Base-by-base conservation (phyloP, 2,888 invertebrate genomes). In the Drosophila ezoana region DNA sequence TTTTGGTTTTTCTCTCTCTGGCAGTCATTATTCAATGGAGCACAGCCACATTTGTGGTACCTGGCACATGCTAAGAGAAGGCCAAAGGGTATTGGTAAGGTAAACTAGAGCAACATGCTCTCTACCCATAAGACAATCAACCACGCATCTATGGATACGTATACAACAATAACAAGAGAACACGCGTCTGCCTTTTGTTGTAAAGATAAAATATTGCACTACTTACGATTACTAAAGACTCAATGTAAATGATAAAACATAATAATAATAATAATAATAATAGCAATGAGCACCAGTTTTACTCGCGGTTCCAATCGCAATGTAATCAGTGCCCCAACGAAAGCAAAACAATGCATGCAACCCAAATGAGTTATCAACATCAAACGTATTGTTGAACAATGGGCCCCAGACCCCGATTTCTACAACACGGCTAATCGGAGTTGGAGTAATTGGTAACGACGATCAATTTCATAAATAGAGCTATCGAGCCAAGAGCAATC, bases 161-260 rank as follows among this genome's bases (percentile, higher is more conserved):
- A 18, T 32, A 58, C 4, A 41, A 11, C 18, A 28, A 44, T 51
- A 66, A 59, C 49, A 41, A 71, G 62, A 56, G 58, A 63, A 62
- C 54, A 44, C 40, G 51, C 38, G 40, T 45, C 38, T 45, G 45
- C 51, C 72, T 75, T 70, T 81, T 78, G 67, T 62, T 69, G 41
- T 59, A 52, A 64, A 49, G 68, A 66, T 72, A 70, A 85, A 79
- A 85, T 76, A 82, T 81, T 35, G 60, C 53, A 63, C 67, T 59
- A 71, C 72, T 65, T 72, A 57, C 23, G 57, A 57, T 57, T 57
- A 60, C 61, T 72, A 79, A 76, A 82, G 79, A 78, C 79, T 52
- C 52, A 63, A 77, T 80, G 73, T 68, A 68, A 79, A 69, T 72
- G 47, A 77, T 83, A 73, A 83, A 64, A 60, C 41, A 53, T 52